Conservation (phyloP, 2,797 vertebrate genomes). For the Sebastolobus alascanus region DNA sequence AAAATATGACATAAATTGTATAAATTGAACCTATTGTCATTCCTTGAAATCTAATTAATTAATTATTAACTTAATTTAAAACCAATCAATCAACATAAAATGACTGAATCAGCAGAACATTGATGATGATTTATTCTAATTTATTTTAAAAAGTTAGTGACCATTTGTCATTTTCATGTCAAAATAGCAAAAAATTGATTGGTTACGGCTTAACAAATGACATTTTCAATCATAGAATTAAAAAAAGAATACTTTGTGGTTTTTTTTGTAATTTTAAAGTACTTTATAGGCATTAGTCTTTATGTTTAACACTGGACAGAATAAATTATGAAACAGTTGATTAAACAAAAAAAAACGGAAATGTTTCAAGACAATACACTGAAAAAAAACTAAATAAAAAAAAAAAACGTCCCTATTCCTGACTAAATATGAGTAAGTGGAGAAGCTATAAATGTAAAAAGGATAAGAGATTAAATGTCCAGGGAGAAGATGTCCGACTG, state of each 20-base stretch:
- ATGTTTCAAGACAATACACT: not conserved
- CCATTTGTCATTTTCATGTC: not conserved
- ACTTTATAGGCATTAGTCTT: not conserved
- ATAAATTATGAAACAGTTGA: not conserved
- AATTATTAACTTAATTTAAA: too few species aligned
- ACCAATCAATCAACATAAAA: not conserved
- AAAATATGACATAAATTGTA: not conserved
- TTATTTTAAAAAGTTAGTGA: not conserved
- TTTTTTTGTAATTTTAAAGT: not conserved
- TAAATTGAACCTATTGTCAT: not conserved
- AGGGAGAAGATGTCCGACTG: not conserved
- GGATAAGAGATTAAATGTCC: not conserved
- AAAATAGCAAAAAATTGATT: not conserved
- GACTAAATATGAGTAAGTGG: not conserved
- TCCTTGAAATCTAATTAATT: not conserved
- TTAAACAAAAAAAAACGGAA: not conserved
- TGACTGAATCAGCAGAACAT: too few species aligned
- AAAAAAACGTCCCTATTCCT: not conserved
- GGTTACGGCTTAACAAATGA: not conserved
- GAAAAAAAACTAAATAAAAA: not conserved
- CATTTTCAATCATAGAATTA: not conserved
- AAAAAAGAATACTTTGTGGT: not conserved
- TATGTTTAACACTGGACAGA: not conserved
- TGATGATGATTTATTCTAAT: not conserved
- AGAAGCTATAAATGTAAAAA: conserved; percentile 6